Evolutionary conservation across 2,797 vertebrate genomes (phyloP).

Genomic region (Octomys mimax): DNA sequence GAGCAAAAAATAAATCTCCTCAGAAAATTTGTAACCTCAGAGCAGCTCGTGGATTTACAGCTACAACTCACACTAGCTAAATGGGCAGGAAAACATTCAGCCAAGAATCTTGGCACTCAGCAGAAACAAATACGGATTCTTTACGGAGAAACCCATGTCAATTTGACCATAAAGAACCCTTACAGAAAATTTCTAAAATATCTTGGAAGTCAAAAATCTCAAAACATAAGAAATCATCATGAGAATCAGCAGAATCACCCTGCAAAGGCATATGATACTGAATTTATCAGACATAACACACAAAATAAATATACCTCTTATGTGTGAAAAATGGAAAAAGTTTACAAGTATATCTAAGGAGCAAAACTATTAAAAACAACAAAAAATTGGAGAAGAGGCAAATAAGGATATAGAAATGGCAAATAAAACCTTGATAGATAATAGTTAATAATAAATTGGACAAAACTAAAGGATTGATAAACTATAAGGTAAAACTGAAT

Average conservation of each 20-base stretch:
- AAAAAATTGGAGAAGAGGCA: slow-evolving; percentile 34
- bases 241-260: neutral
- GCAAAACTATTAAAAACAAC: neutral
- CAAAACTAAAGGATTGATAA: slow-evolving; percentile 13
- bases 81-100: slow-evolving; percentile 44
- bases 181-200: slow-evolving; percentile 9
- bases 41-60: slow-evolving; percentile 50
- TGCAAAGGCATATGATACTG: neutral
- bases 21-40: slow-evolving; percentile 54
- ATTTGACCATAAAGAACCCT: slow-evolving; percentile 18
- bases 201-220: slow-evolving; percentile 14
- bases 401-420: neutral
- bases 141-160: neutral
- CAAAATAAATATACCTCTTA: neutral
- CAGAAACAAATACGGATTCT: slow-evolving; percentile 32
- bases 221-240: neutral
- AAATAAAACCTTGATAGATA: neutral
- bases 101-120: slow-evolving; percentile 17
- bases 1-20: slow-evolving; percentile 48
- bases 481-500: neutral
- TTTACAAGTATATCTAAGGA: neutral
- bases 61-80: slow-evolving; percentile 8
- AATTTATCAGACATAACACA: neutral
- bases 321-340: neutral
- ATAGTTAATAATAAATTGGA: slow-evolving; percentile 3